phyloP scores from a whole-genome alignment of 2,888 invertebrate genomes.

The Caenorhabditis panamensis region DNA sequence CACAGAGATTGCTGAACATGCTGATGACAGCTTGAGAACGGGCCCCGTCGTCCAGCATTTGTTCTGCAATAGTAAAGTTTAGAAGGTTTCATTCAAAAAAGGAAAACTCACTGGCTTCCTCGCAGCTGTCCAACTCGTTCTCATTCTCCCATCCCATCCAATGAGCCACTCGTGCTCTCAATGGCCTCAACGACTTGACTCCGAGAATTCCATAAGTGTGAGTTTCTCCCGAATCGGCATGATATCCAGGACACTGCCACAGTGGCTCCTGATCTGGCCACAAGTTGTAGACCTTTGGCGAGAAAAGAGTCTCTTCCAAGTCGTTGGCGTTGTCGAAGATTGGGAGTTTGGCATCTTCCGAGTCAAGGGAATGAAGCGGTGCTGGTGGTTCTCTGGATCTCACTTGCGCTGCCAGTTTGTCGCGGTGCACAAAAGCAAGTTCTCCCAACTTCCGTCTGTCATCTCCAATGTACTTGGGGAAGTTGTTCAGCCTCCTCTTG shows the following conservation, averaged over 20 bases:
- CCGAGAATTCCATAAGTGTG: conserved; percentile 72
- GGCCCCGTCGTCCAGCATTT: conserved; percentile 65
- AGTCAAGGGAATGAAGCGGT: conserved; percentile 57
- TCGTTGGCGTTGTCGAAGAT: conserved; percentile 34
- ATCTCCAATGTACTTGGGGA: conserved; percentile 76
- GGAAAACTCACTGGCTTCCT: conserved; percentile 62
- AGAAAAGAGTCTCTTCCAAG: conserved; percentile 67
- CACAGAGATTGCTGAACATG: conserved; percentile 79
- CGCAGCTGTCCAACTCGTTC: conserved; percentile 29
- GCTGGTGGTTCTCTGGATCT: conserved; percentile 65
- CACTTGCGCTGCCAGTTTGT: conserved; percentile 73
- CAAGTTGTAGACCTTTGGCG: conserved; percentile 76
- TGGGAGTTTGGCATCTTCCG: conserved; percentile 33
- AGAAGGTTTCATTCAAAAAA: background rate
- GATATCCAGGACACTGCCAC: conserved; percentile 81
- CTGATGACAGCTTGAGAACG: conserved; percentile 73
- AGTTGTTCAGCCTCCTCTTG: conserved; percentile 54
- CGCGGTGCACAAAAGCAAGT: conserved; percentile 78
- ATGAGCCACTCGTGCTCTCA: conserved; percentile 64
- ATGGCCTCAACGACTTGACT: conserved; percentile 71
- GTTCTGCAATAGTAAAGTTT: conserved; percentile 27
- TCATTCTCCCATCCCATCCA: conserved; percentile 69
- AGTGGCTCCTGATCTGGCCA: conserved; percentile 76
- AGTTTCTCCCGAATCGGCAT: conserved; percentile 75
- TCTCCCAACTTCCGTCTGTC: conserved; percentile 79